These are phyloP conservation scores for Sphyrna mokarran DNA, from an alignment of 2,113 vertebrate species.

Conservation along the genomic window DNA sequence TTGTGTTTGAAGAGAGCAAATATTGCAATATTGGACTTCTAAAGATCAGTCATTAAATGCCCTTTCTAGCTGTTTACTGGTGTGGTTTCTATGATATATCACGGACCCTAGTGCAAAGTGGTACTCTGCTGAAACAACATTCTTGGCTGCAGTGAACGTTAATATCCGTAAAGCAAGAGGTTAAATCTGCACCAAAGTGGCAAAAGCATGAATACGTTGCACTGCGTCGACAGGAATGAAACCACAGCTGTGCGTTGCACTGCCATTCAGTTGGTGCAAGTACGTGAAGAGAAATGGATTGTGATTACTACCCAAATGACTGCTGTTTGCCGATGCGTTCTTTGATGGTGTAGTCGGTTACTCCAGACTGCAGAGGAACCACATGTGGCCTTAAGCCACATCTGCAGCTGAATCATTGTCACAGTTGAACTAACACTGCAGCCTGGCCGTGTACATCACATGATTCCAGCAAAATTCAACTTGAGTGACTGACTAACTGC, in stretches of 20 bases:
- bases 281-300: not conserved
- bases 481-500: not conserved
- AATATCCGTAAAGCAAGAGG: not conserved
- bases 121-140: not conserved
- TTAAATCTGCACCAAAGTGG: not conserved
- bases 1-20: too few relatives aligned
- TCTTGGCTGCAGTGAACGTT: not conserved
- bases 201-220: not conserved
- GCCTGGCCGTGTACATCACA: not conserved
- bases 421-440: not conserved
- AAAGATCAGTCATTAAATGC: not conserved
- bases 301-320: not conserved
- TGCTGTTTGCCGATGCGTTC: not conserved
- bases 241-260: not conserved
- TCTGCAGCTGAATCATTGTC: slow-evolving; percentile 25
- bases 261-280: not conserved
- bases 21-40: not conserved
- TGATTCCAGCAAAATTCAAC: not conserved
- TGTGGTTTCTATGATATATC: not conserved
- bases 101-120: not conserved
- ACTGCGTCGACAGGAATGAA: not conserved
- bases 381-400: not conserved
- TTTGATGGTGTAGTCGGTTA: not conserved
- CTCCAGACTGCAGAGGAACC: not conserved
- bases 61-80: not conserved